Conservation (phyloP, 2,113 vertebrate genomes). For the Antigone vipio region DNA sequence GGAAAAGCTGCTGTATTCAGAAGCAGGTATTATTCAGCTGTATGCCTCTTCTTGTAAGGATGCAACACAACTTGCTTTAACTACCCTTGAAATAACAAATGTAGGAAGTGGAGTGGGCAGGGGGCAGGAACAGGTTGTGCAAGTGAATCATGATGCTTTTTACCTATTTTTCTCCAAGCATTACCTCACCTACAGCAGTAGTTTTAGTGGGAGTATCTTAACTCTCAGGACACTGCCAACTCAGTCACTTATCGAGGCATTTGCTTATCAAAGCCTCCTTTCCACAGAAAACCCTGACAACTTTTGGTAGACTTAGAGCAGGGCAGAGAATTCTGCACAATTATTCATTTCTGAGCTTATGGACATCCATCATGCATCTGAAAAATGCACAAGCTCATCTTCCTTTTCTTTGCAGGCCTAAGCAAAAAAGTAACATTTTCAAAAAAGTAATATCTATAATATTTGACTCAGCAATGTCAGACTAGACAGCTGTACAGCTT, state of each 20-base stretch:
- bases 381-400: not conserved
- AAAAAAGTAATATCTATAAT: not conserved
- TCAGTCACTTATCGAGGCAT: not conserved
- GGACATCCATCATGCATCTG: not conserved
- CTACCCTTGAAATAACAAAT: not conserved
- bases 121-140: not conserved
- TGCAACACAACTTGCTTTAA: not conserved
- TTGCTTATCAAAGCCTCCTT: not conserved
- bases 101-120: not conserved
- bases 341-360: not conserved
- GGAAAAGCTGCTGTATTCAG: not conserved
- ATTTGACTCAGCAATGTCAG: not conserved
- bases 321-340: not conserved
- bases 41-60: not conserved
- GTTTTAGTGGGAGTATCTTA: not conserved
- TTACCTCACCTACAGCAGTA: not conserved
- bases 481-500: not conserved
- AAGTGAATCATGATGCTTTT: not conserved
- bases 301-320: not conserved
- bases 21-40: not conserved
- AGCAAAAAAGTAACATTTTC: not conserved
- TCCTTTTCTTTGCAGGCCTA: not conserved
- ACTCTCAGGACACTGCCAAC: not conserved
- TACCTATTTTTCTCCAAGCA: not conserved
- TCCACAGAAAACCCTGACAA: not conserved